Conservation (phyloP, 2,797 vertebrate genomes). For the Taeniopygia guttata region DNA sequence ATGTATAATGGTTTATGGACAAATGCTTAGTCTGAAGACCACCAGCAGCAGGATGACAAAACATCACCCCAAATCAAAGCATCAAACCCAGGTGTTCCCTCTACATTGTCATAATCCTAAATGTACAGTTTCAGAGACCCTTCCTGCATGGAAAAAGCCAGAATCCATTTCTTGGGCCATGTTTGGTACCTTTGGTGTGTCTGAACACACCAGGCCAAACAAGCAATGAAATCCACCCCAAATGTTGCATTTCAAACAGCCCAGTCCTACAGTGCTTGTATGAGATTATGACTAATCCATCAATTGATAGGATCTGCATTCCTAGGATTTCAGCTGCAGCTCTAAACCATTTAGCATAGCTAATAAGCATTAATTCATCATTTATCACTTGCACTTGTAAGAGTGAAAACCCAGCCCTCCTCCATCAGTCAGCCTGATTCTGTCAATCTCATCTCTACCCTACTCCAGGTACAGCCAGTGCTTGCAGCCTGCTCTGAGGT, state of each 20-base stretch:
- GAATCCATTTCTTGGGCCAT: neutral
- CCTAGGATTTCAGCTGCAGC: constrained; percentile 5
- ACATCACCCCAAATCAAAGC: too few relatives aligned
- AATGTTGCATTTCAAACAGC: neutral
- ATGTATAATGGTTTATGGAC: neutral
- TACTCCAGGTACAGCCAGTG: neutral
- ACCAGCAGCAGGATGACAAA: neutral
- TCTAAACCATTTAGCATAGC: neutral
- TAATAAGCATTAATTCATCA: constrained; percentile 33
- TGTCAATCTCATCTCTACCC: neutral
- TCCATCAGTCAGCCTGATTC: neutral
- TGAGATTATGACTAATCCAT: constrained; percentile 3
- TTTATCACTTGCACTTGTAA: neutral
- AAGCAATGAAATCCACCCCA: neutral
- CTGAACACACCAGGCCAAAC: neutral
- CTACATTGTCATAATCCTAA: neutral
- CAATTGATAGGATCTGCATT: neutral
- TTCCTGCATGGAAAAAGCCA: neutral
- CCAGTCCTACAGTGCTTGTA: neutral
- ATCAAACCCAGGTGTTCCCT: neutral
- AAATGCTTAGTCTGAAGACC: neutral
- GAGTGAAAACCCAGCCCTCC: neutral
- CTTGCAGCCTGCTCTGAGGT: neutral
- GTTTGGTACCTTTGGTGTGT: neutral
- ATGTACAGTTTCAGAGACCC: neutral